Evolutionary conservation across 2,113 vertebrate genomes (phyloP).

Genomic region (Urocolius indicus): DNA sequence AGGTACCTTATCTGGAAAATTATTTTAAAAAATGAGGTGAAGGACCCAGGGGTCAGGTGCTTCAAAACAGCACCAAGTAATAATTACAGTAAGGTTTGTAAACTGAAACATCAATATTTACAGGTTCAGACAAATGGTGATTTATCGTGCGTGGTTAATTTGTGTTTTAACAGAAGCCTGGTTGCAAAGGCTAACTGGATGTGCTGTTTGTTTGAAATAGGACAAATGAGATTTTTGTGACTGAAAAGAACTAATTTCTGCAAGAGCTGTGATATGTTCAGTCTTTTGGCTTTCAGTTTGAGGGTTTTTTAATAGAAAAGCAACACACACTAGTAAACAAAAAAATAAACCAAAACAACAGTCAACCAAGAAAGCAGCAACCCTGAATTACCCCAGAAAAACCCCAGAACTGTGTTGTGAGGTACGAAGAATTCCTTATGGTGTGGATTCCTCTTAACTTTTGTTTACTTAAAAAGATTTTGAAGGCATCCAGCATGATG

Average conservation of each 20-base stretch:
- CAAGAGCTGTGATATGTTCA: background rate
- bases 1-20: conserved; percentile 35
- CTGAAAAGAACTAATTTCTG: background rate
- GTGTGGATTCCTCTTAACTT: background rate
- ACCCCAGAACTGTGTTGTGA: background rate
- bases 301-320: background rate
- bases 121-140: conserved; percentile 20
- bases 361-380: background rate
- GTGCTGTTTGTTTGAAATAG: background rate
- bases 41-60: background rate
- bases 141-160: background rate
- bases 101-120: background rate
- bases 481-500: background rate
- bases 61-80: background rate
- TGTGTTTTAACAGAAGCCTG: background rate
- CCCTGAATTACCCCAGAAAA: background rate
- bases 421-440: too few relatives aligned
- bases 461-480: background rate
- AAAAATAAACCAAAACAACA: background rate
- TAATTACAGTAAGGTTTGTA: conserved; percentile 16
- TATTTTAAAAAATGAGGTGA: conserved; percentile 32
- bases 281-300: background rate
- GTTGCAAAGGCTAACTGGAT: background rate
- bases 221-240: background rate
- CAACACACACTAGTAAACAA: background rate